Evolutionary conservation across 2,797 vertebrate species (phyloP).

Genomic region (Diceros bicornis): DNA sequence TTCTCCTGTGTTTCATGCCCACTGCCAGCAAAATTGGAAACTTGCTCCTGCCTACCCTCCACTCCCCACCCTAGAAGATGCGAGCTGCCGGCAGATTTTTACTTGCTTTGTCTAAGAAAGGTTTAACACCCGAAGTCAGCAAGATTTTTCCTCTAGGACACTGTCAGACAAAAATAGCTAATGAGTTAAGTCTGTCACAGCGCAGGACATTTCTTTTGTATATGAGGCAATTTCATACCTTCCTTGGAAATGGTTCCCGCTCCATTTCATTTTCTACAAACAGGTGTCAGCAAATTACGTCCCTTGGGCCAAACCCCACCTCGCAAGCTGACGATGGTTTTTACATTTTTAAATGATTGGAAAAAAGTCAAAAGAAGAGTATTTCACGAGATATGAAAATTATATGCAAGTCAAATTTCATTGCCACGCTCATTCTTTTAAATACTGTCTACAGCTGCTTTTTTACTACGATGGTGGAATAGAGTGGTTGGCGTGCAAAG

Average conservation of each 20-base stretch:
- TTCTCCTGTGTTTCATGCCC: neutral
- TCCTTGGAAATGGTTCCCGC: neutral
- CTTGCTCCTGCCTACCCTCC: neutral
- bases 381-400: neutral
- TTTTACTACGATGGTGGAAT: neutral
- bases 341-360: neutral
- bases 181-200: neutral
- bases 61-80: fast-evolving
- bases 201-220: neutral
- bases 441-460: neutral
- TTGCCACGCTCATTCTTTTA: neutral
- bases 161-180: neutral
- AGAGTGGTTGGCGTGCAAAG: neutral
- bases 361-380: neutral
- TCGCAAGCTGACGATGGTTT: neutral
- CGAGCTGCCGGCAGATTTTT: neutral
- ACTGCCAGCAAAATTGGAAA: neutral
- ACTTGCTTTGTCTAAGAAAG: neutral
- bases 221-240: neutral
- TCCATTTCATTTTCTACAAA: neutral
- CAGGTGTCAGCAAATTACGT: neutral
- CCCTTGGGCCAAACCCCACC: neutral
- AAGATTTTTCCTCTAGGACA: neutral
- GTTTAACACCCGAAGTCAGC: neutral
- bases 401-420: neutral